Conservation (phyloP, 2,113 vertebrate species). For the Lycocorax pyrrhopterus region DNA sequence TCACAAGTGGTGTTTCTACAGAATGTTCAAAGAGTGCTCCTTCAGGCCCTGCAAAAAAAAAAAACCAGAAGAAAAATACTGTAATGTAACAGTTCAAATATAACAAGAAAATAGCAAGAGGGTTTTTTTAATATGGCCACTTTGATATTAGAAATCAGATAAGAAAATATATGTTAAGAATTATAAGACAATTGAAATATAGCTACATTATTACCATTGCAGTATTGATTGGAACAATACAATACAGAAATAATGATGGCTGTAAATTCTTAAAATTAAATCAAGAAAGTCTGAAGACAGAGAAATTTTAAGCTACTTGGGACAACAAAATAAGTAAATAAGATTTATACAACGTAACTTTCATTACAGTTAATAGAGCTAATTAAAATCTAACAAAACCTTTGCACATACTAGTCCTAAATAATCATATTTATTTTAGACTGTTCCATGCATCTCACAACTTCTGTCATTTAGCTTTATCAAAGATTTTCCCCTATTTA, state of each 20-base stretch:
- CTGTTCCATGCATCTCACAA: background rate
- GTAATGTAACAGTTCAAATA: background rate
- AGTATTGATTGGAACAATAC: background rate
- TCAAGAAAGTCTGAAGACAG: background rate
- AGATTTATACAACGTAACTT: background rate
- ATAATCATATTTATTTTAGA: background rate
- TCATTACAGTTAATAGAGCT: background rate
- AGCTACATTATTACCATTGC: background rate
- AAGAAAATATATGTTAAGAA: background rate
- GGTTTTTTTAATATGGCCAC: background rate
- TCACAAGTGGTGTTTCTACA: slow-evolving; percentile 87
- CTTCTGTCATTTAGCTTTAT: background rate
- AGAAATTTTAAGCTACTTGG: background rate
- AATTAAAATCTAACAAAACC: background rate
- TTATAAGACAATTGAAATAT: background rate
- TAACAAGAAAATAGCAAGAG: background rate
- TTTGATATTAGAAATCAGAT: background rate
- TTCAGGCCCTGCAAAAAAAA: slow-evolving; percentile 80
- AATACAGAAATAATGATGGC: background rate
- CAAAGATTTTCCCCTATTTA: background rate
- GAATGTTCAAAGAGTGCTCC: slow-evolving; percentile 96
- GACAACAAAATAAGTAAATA: background rate
- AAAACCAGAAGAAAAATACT: background rate
- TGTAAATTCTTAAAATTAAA: background rate
- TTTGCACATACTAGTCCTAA: background rate